Evolutionary conservation across 2,113 vertebrate species (phyloP).

Genomic region (Melanerpes formicivorus): DNA sequence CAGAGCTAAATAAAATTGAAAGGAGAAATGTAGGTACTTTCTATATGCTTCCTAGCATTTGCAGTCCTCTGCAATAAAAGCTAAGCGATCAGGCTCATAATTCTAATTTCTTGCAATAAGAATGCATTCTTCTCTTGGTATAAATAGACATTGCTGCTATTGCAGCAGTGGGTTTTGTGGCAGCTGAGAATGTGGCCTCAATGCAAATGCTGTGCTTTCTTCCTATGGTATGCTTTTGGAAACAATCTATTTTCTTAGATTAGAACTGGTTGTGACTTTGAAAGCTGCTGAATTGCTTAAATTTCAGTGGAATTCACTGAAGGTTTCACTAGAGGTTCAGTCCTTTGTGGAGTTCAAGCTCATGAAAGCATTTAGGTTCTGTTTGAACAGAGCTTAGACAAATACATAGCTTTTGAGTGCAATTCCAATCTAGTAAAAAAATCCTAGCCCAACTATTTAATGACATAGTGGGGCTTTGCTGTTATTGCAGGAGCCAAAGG

Average conservation of each 20-base stretch:
- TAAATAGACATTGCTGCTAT: slow-evolving; percentile 5
- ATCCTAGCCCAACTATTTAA: neutral
- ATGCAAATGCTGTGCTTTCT: neutral
- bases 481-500: slow-evolving; percentile 21
- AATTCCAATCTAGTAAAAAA: neutral
- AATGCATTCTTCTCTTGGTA: neutral
- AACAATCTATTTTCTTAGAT: neutral
- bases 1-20: neutral
- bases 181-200: slow-evolving; percentile 38
- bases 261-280: neutral
- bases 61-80: neutral
- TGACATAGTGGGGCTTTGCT: neutral
- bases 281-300: neutral
- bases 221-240: neutral
- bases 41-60: neutral
- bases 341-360: neutral
- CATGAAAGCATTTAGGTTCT: neutral
- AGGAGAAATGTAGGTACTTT: neutral
- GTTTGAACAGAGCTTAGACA: neutral
- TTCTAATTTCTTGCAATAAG: slow-evolving; percentile 1
- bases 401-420: neutral
- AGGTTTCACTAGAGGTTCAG: neutral
- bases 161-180: neutral
- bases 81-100: neutral
- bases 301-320: neutral